Evolutionary conservation across 2,888 invertebrate genomes (phyloP), one percentile per base, ranked within the genome.

Genomic region (Drosophila recens): DNA sequence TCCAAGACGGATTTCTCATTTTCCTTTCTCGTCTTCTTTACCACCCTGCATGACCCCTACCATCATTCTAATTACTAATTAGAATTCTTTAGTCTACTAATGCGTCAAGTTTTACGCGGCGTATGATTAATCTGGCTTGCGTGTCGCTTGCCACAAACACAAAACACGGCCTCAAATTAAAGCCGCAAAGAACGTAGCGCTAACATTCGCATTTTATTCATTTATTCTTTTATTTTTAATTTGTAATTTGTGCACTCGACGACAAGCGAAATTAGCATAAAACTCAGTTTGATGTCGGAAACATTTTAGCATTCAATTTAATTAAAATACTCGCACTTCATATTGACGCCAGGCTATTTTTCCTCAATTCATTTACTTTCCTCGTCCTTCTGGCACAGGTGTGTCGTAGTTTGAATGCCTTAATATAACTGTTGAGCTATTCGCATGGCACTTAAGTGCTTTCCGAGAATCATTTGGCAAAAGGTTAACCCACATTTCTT

Each of bases 71-170:
- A 43, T 49, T 23, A 46, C 75, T 75, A 75, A 77, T 77, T 77
- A 79, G 54, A 65, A 79, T 70, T 75, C 67, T 33, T 61, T 53
- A 64, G 59, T 65, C 62, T 56, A 43, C 70, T 65, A 78, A 79
- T 79, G 71, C 75, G 79, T 72, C 79, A 64, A 66, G 75, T 72
- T 67, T 54, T 68, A 79, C 72, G 76, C 72, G 76, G 64, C 80
- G 79, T 75, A 72, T 79, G 79, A 75, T 75, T 79, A 79, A 79
- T 80, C 58, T 69, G 72, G 49, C 58, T 75, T 64, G 76, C 72
- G 79, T 74, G 74, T 30, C 36, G 23, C 49, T 43, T 33, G 40
- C 63, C 45, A 27, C 46, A 30, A 30, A 30, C 27, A 27, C 27
- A 36, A 54, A 54, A 62, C 13, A 43, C 27, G 48, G 54, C 62